phyloP scores from a whole-genome alignment of 2,113 vertebrate genomes.

The Prinia subflava region DNA sequence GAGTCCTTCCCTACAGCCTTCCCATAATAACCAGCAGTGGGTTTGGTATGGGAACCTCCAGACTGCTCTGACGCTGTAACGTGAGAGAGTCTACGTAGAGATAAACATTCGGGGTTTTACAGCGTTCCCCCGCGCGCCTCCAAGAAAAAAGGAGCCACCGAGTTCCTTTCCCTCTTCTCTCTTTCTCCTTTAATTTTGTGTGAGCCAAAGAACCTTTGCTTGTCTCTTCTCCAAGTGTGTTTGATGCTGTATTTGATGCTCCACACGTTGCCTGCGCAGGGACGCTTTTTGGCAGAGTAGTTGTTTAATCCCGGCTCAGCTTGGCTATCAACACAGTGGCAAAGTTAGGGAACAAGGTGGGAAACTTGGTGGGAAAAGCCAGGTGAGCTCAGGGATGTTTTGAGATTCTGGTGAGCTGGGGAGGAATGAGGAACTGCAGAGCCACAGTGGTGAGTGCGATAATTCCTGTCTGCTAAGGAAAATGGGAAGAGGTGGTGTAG shows the following conservation, averaged over 20 bases:
- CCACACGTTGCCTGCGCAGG: accelerated
- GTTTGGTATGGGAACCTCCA: background rate
- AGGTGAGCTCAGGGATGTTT: background rate
- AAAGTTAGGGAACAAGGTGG: background rate
- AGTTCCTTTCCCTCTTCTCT: background rate
- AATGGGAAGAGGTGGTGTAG: background rate
- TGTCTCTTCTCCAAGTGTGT: background rate
- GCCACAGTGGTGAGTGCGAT: background rate
- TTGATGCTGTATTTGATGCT: background rate
- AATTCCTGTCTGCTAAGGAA: background rate
- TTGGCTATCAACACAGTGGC: background rate
- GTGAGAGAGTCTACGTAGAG: background rate
- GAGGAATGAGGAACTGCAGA: background rate
- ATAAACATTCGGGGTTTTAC: background rate
- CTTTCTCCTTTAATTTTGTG: background rate
- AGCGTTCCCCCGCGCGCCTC: background rate
- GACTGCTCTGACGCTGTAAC: background rate
- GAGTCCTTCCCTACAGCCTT: background rate
- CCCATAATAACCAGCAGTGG: background rate
- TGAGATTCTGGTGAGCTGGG: background rate
- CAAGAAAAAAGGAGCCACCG: background rate
- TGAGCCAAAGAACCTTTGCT: background rate
- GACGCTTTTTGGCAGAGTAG: background rate
- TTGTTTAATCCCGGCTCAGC: background rate
- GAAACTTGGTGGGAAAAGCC: background rate